Conservation (phyloP, 2,888 invertebrate genomes). For the Lypha dubia region DNA sequence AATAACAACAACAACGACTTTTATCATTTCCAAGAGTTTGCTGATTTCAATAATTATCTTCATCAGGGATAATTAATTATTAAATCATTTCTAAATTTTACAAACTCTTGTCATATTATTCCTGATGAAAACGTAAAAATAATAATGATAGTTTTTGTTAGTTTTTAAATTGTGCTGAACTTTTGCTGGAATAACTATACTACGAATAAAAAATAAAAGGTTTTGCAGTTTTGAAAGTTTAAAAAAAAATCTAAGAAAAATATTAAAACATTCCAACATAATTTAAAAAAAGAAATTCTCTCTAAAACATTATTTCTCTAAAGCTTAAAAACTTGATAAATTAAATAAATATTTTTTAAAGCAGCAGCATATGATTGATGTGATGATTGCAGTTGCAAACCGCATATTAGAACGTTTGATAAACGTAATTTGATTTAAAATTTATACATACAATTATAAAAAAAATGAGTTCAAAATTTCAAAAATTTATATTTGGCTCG, state of each 20-base stretch:
- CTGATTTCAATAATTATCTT: too few relatives aligned
- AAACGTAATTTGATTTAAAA: constrained; percentile 57
- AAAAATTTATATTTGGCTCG: constrained; percentile 45
- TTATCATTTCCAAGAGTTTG: too few relatives aligned
- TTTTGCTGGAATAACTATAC: too few relatives aligned
- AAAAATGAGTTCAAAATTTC: constrained; percentile 17
- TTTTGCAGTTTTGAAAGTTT: constrained; percentile 77
- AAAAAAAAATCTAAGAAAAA: constrained; percentile 60
- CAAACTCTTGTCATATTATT: too few relatives aligned
- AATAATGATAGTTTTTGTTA: too few relatives aligned
- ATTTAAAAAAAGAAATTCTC: constrained; percentile 15
- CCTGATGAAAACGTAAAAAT: too few relatives aligned
- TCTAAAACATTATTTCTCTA: constrained; percentile 24
- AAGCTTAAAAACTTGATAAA: constrained; percentile 23
- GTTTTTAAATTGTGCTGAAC: too few relatives aligned
- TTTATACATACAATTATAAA: constrained; percentile 15
- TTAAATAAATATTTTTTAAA: constrained; percentile 63
- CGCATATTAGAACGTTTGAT: constrained; percentile 75
- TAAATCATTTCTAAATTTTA: too few relatives aligned
- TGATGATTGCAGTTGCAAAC: constrained; percentile 80
- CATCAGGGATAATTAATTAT: too few relatives aligned
- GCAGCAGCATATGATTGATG: constrained; percentile 79
- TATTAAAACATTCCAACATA: constrained; percentile 23
- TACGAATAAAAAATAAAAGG: too few relatives aligned
- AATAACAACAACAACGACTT: too few relatives aligned